phyloP scores from a whole-genome alignment of 35 echinoderm and acorn worm genomes.

The Heliocidaris tuberculata region DNA sequence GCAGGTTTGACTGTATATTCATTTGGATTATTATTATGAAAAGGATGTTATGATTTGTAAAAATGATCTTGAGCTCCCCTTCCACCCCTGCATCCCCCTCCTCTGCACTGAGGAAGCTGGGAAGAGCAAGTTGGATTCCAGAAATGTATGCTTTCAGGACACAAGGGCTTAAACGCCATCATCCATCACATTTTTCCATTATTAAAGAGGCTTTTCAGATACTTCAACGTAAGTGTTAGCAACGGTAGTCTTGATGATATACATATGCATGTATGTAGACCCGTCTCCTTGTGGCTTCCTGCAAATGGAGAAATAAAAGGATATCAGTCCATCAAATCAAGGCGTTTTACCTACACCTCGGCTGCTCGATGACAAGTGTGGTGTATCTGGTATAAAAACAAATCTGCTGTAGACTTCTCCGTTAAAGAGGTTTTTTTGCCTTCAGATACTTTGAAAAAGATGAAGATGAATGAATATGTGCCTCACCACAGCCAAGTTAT shows the following conservation, averaged over 20 bases:
- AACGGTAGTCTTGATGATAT: not conserved
- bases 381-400: not conserved
- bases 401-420: not conserved
- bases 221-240: not conserved
- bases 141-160: no score
- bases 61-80: no score
- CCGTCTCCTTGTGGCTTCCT: not conserved
- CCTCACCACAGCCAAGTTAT: not conserved
- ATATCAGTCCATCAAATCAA: not conserved
- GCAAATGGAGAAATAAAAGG: not conserved
- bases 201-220: not conserved
- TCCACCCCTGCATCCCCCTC: no score
- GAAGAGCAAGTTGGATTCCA: no score
- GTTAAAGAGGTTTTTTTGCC: not conserved
- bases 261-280: not conserved
- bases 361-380: not conserved
- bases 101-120: no score
- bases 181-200: no score
- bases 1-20: no score
- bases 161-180: no score
- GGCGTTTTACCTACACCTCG: not conserved
- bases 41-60: no score
- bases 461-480: not conserved
- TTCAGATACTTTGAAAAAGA: not conserved
- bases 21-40: no score